Evolutionary conservation across 2,797 vertebrate genomes (phyloP).

Genomic region (Sciurus vulgaris): DNA sequence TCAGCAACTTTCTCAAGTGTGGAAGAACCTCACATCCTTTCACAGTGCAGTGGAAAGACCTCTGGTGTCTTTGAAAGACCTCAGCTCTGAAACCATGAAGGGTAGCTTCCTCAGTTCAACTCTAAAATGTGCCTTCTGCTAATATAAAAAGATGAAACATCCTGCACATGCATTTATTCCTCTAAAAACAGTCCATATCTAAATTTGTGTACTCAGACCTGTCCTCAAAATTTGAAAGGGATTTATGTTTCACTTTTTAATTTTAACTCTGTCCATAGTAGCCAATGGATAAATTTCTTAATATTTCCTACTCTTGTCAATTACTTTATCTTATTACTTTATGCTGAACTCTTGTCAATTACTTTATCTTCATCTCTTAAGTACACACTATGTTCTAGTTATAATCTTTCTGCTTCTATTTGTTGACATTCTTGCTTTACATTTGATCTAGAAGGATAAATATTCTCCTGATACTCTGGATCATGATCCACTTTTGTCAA

Average conservation of each 20-base stretch:
- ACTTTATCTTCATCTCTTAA: neutral
- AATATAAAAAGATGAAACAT: neutral
- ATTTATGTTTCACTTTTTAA: neutral
- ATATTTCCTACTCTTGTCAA: neutral
- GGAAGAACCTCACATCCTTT: neutral
- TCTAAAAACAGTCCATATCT: neutral
- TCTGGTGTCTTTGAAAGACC: neutral
- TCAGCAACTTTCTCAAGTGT: neutral
- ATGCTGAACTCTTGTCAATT: neutral
- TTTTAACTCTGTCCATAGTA: neutral
- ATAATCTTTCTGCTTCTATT: neutral
- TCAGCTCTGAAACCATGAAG: neutral
- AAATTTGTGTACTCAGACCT: neutral
- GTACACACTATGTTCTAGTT: neutral
- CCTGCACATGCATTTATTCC: neutral
- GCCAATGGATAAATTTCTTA: neutral
- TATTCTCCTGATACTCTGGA: neutral
- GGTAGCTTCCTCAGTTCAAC: neutral
- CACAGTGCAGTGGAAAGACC: neutral
- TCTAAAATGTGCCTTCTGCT: neutral
- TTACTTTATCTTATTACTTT: neutral
- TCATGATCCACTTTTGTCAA: neutral
- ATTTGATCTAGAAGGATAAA: neutral
- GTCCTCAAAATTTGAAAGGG: neutral
- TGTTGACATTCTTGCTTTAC: neutral